Evolutionary conservation across 2,113 vertebrate genomes (phyloP).

Genomic region (Tinamus guttatus): DNA sequence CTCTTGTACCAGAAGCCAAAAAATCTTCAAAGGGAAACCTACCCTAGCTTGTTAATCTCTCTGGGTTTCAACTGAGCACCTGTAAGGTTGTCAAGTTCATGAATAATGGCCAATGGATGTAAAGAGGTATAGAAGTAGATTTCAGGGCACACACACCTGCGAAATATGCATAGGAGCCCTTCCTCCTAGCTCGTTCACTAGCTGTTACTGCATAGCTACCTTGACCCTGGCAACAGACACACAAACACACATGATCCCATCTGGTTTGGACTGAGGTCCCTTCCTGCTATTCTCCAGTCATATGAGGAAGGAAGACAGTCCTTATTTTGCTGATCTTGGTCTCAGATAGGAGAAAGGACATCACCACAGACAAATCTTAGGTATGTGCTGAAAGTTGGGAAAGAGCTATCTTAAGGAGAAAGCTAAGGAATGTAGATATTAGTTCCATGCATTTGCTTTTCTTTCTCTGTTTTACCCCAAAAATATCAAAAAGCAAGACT

Average conservation of each 20-base stretch:
- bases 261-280: background rate
- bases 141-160: background rate
- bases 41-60: background rate
- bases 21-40: background rate
- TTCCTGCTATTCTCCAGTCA: background rate
- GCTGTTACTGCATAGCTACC: background rate
- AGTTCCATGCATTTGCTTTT: background rate
- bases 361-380: background rate
- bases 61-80: background rate
- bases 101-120: background rate
- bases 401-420: fast-evolving
- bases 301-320: background rate
- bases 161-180: background rate
- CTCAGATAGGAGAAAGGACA: background rate
- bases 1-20: background rate
- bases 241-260: too few species aligned
- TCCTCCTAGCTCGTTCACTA: background rate
- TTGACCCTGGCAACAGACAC: background rate
- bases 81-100: background rate
- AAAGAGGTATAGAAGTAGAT: background rate
- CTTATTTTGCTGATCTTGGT: background rate
- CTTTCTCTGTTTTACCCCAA: background rate
- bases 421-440: background rate
- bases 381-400: background rate
- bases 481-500: background rate